Conservation (phyloP, 2,113 vertebrate genomes). For the Eonycteris spelaea region DNA sequence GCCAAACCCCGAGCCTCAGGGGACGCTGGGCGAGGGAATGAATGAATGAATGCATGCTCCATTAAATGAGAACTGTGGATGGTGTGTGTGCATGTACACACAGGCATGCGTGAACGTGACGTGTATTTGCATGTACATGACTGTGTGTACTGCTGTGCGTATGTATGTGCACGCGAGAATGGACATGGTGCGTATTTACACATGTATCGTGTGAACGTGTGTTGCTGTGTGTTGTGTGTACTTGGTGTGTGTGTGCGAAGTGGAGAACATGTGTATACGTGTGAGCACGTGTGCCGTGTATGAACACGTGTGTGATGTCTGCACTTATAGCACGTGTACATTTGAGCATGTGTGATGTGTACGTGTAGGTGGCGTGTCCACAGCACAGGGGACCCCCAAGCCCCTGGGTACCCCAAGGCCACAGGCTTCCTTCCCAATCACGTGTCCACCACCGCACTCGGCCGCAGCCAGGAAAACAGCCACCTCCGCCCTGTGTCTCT, state of each 20-base stretch:
- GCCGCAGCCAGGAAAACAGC: not conserved
- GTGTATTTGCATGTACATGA: fast-evolving
- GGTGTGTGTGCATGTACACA: not conserved
- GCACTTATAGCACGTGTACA: no score
- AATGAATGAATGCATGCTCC: no score
- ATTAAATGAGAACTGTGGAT: fast-evolving
- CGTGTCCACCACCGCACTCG: fast-evolving
- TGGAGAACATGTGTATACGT: no score
- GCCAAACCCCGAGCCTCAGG: fast-evolving
- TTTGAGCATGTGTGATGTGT: no score
- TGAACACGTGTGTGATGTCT: no score
- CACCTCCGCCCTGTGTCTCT: not conserved
- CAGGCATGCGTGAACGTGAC: not conserved
- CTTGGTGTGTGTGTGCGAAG: no score
- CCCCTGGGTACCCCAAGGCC: no score
- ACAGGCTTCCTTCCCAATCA: not conserved
- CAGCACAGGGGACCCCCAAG: not conserved
- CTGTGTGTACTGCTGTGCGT: no score
- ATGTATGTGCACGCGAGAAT: not conserved
- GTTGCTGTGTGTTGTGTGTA: not conserved
- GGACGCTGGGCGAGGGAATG: fast-evolving
- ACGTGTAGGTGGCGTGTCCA: not conserved
- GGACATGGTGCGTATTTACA: not conserved
- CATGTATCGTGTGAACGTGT: no score
- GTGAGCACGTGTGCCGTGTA: no score